Evolutionary conservation across 2,113 vertebrate genomes (phyloP), one percentile per base, ranked within the genome.

Genomic region (Machaerirhynchus nigripectus): DNA sequence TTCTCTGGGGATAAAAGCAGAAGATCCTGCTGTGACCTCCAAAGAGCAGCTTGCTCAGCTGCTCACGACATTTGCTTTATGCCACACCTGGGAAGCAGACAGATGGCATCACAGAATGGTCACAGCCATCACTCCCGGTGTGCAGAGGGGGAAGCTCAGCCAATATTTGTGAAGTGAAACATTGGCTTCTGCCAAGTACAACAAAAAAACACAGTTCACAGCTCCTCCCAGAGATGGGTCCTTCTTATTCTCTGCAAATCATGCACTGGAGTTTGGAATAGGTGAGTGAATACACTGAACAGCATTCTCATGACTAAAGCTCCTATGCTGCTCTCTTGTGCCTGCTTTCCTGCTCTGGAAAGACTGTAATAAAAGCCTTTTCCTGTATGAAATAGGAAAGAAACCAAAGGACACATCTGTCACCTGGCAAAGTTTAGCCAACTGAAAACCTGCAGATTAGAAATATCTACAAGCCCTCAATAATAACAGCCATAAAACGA

Each of bases 21-120:
- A 61, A 80, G 23, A 4, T 20, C 61, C 44, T 67, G 35, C 78
- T 78, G 2, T 7, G 59, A 27, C 7, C 31, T 4, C n/a, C 1
- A 0, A 60, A 60, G 53, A 68, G 47, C 61, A 55, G 9, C 33
- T 23, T 19, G 64, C 33, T 63, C 52, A 63, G 70, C 65, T 59
- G 49, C 60, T 28, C 30, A 4, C 0, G 1, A 6, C 60, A 4
- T n/a, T 44, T 61, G 37, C 40, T 59, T 31, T 31, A 15, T 1
- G 15, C 24, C 33, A 61, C 90, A 47, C 61, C 56, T 80, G 82
- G 63, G 75, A 86, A 93, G 63, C 8, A 2, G 83, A 60, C 92
- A 95, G 92, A 73, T 86, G 85, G 88, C 88, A 89, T 3, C 4
- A 5, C 61, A 3, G 7, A 53, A 42, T 0, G 1, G 61, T 11